phyloP scores from a whole-genome alignment of 2,797 vertebrate species.

The Erpetoichthys calabaricus region DNA sequence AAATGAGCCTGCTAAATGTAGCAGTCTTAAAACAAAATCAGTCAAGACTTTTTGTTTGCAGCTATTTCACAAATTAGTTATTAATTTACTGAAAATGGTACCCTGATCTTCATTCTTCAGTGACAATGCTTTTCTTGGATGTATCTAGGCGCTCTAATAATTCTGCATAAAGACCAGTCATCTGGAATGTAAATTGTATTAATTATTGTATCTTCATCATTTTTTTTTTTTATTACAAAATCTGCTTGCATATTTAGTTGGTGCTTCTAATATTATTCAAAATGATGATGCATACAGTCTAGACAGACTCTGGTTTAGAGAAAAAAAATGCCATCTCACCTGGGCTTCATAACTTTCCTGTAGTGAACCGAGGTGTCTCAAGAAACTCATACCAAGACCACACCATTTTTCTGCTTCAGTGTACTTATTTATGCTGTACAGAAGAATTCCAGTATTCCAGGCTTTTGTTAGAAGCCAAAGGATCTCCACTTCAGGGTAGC shows the following conservation, averaged over 20 bases:
- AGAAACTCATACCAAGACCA: slow-evolving; percentile 63
- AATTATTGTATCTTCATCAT: not conserved
- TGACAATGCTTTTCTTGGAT: slow-evolving; percentile 38
- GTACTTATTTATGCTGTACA: slow-evolving; percentile 59
- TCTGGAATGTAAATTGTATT: slow-evolving; percentile 40
- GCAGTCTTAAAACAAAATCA: no score
- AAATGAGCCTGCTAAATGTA: no score
- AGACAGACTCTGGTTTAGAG: no score
- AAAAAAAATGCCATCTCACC: slow-evolving; percentile 33
- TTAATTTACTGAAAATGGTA: no score
- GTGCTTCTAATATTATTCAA: no score
- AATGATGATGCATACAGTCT: no score
- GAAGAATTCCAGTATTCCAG: slow-evolving; percentile 77
- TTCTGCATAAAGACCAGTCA: slow-evolving; percentile 63
- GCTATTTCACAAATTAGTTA: no score
- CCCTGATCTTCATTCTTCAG: slow-evolving; percentile 33
- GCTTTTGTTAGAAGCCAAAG: slow-evolving; percentile 79
- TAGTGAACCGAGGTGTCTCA: slow-evolving; percentile 62
- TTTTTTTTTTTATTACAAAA: no score
- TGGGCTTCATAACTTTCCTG: slow-evolving; percentile 69
- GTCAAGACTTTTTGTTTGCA: no score
- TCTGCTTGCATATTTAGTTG: no score
- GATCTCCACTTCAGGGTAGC: slow-evolving; percentile 70
- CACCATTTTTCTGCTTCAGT: slow-evolving; percentile 74
- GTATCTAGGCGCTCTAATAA: slow-evolving; percentile 64